Base-by-base conservation (phyloP, 2,888 invertebrate genomes). In the Agapetus fuscipes region DNA sequence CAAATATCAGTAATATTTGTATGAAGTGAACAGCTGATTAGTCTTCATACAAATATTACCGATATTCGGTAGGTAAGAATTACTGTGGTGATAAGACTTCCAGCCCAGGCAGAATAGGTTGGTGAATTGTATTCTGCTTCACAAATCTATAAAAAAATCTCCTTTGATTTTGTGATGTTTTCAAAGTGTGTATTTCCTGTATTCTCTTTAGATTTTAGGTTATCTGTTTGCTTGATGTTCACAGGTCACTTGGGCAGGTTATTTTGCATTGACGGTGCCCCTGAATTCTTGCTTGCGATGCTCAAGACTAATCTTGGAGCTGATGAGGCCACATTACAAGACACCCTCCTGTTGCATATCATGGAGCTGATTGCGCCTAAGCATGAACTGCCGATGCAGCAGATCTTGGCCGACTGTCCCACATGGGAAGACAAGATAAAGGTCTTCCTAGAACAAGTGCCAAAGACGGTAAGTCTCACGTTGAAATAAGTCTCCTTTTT, bases 181-280 rank as follows among this genome's bases (percentile, higher is more conserved):
- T n/a, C n/a, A n/a, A n/a, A n/a, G n/a, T n/a, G n/a, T n/a, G n/a
- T n/a, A 28, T 28, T n/a, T 7, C 6, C 13, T 4, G 13, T 28
- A 7, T 28, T 11, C 13, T 28, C 13, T 28, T 28, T 28, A 28
- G 4, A 28, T n/a, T n/a, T n/a, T n/a, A n/a, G n/a, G n/a, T n/a
- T n/a, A n/a, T n/a, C n/a, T n/a, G n/a, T n/a, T n/a, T n/a, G n/a
- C n/a, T n/a, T n/a, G n/a, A n/a, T n/a, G n/a, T n/a, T n/a, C 30
- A 2, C 52, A 68, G 68, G 68, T 49, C 60, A 65, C 50, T 62
- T 55, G 10, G 85, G 84, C 3, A 66, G 71, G 28, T 51, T 86
- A 2, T 66, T 83, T 51, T 72, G 89, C 10, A 68, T 96, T 32
- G 95, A 95, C 56, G 91, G 93, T 10, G 72, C 84, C 0, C 88